A percentile compares a stretch with the other conserved stretches of the same genome.
Evolutionary conservation across 2,797 vertebrate species (phyloP).

Genomic region (Phoeniculus purpureus): DNA sequence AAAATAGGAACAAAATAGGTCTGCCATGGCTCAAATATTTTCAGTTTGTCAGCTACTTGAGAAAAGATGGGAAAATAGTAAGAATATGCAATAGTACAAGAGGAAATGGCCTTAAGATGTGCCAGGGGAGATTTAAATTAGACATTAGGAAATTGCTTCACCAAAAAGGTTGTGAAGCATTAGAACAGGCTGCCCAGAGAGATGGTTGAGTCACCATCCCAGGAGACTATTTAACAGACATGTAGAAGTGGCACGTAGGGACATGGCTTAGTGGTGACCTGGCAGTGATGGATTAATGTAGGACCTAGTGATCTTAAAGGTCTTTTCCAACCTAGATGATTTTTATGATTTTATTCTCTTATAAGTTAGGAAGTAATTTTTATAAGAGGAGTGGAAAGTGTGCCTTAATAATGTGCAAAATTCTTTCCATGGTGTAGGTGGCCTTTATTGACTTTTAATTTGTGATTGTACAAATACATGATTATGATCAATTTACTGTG

Average conservation of each 20-base stretch:
- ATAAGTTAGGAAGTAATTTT: neutral
- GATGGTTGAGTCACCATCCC: neutral
- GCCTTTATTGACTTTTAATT: neutral
- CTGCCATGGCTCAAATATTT: neutral
- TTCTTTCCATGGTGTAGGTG: neutral
- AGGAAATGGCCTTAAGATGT: neutral
- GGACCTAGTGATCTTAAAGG: neutral
- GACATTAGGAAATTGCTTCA: neutral
- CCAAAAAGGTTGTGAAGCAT: fast-evolving
- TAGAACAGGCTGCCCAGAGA: neutral
- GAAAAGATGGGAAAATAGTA: neutral
- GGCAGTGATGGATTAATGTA: neutral
- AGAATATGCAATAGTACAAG: neutral
- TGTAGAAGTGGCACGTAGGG: neutral
- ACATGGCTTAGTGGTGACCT: neutral
- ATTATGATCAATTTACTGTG: neutral
- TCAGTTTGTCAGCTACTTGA: neutral
- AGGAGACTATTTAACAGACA: neutral
- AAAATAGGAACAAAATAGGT: neutral
- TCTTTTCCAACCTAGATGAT: neutral
- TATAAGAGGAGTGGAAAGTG: neutral
- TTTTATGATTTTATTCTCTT: neutral
- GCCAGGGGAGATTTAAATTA: neutral
- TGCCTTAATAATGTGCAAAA: neutral
- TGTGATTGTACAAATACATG: neutral